Evolutionary conservation across 2,797 vertebrate genomes (phyloP).

Genomic region (Sebastes itinus): DNA sequence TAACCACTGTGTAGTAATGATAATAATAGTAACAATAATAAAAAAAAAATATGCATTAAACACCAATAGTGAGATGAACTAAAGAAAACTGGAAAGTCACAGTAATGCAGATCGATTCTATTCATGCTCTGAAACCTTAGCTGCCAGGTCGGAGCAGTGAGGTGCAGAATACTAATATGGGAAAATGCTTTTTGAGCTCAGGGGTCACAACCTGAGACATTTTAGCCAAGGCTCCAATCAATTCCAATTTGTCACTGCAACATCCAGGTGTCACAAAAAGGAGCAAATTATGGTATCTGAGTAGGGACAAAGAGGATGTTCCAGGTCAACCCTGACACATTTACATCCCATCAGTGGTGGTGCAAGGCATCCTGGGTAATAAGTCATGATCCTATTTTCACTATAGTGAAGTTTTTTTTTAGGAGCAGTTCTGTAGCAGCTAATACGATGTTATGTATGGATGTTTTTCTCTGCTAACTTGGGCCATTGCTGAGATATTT

Average conservation of each 20-base stretch:
- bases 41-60: neutral
- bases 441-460: neutral
- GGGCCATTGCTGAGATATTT: neutral
- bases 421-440: neutral
- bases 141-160: conserved; percentile 45
- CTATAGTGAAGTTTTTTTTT: neutral
- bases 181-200: conserved; percentile 68
- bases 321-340: conserved; percentile 59
- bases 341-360: conserved; percentile 51
- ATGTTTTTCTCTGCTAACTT: neutral
- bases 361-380: conserved; percentile 43
- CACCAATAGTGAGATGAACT: neutral
- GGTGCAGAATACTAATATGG: conserved; percentile 71
- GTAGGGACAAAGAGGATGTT: conserved; percentile 56
- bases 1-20: neutral
- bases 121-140: conserved; percentile 58
- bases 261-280: conserved; percentile 71
- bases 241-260: conserved; percentile 80
- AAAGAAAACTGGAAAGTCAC: conserved; percentile 7
- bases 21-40: neutral
- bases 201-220: conserved; percentile 75
- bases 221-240: conserved; percentile 77
- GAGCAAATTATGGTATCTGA: conserved; percentile 66
- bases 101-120: conserved; percentile 58
- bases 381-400: conserved; percentile 24